Conservation (phyloP, 2,113 vertebrate genomes). For the Chamaea fasciata region DNA sequence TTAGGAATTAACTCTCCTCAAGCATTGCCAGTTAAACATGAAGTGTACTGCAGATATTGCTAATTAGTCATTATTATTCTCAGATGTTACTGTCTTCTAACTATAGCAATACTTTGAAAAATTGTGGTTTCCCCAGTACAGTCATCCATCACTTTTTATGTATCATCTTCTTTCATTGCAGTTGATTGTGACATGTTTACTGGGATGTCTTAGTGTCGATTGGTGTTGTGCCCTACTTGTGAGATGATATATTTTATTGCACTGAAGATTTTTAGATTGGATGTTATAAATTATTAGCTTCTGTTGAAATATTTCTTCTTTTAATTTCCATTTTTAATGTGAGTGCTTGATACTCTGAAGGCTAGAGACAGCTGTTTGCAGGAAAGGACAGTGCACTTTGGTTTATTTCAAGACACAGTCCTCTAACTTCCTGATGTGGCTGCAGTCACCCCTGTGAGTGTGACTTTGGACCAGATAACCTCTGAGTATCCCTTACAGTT, state of each 20-base stretch:
- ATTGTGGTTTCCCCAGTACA: not conserved
- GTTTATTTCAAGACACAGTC: not conserved
- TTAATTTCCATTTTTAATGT: not conserved
- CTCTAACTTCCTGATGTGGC: not conserved
- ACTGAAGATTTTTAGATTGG: not conserved
- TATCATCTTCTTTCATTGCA: not conserved
- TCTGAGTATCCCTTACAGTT: not conserved
- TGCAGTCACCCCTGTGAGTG: not conserved
- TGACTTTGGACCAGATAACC: not conserved
- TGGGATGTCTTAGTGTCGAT: not conserved
- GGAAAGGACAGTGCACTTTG: rapidly evolving
- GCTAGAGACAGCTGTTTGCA: not conserved
- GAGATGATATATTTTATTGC: not conserved
- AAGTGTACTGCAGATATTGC: not conserved
- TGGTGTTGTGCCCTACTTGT: not conserved
- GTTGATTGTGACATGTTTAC: not conserved
- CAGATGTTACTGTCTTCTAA: not conserved
- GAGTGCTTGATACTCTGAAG: not conserved
- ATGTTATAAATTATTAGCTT: not conserved
- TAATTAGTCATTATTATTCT: not conserved
- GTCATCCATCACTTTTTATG: not conserved
- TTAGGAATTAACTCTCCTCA: not conserved
- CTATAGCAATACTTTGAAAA: not conserved
- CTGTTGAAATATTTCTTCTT: not conserved
- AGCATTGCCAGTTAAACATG: not conserved